Evolutionary conservation across 23 tunicate genomes (phyloP).

Genomic region (Diplosoma virens): DNA sequence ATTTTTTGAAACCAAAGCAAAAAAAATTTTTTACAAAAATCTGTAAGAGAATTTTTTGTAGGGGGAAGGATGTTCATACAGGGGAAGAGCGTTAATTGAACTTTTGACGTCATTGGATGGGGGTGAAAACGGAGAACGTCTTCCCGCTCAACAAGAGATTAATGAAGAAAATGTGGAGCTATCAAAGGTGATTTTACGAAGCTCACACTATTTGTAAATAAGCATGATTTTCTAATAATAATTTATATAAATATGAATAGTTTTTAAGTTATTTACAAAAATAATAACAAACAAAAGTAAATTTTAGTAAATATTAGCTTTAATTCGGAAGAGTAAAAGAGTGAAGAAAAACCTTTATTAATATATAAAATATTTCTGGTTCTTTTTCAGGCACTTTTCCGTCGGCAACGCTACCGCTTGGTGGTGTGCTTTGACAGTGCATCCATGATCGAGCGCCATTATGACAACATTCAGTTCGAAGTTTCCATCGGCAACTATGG

Average conservation of each 20-base stretch:
- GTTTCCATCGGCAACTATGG: conserved; percentile 93
- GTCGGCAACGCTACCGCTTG: conserved; percentile 67
- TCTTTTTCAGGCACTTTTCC: conserved; percentile 74
- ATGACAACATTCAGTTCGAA: conserved; percentile 74
- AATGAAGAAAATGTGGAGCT: conserved; percentile 48
- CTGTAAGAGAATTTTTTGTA: no score
- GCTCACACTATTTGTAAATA: no score
- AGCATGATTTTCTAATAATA: no score
- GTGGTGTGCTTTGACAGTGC: conserved; percentile 74
- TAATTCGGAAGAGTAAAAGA: no score
- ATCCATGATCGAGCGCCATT: conserved; percentile 43
- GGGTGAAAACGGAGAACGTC: conserved; percentile 68
- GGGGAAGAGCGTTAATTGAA: conserved; percentile 81
- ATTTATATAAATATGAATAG: no score
- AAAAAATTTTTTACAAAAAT: no score
- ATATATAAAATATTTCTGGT: no score
- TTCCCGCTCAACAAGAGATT: conserved; percentile 57
- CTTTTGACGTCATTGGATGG: conserved; percentile 66
- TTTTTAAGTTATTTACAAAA: no score
- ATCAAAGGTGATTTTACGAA: conserved; percentile 67
- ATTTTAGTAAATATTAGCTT: no score
- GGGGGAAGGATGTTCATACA: conserved; percentile 89
- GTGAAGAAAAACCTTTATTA: no score
- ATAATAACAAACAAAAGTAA: no score
- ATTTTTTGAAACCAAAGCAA: no score